Evolutionary conservation across 2,888 invertebrate genomes (phyloP).

Genomic region (Scaptomyza tumidula): DNA sequence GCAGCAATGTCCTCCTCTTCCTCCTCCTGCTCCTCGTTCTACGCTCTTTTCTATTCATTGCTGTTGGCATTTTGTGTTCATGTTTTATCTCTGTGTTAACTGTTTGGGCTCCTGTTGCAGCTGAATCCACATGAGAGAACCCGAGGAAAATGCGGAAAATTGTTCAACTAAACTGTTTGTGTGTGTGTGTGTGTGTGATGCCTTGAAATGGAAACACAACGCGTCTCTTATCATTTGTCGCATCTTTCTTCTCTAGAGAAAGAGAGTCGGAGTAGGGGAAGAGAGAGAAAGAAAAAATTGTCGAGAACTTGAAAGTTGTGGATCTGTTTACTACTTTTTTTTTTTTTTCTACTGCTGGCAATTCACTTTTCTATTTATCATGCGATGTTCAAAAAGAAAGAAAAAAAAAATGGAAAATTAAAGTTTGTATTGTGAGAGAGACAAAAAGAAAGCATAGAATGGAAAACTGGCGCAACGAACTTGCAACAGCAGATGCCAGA

Average conservation of each 20-base stretch:
- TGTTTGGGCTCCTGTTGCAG: conserved; percentile 54
- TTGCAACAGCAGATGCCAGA: neutral
- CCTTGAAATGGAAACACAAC: conserved; percentile 73
- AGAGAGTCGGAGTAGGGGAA: neutral
- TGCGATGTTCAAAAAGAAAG: conserved; percentile 41
- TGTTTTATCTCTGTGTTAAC: conserved; percentile 57
- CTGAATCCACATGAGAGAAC: conserved; percentile 19
- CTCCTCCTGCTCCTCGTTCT: conserved; percentile 5
- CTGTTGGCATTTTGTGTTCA: conserved; percentile 61
- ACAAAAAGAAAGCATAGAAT: conserved; percentile 55
- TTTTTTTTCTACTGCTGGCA: conserved; percentile 48
- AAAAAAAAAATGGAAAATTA: conserved; percentile 36
- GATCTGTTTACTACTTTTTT: conserved; percentile 30
- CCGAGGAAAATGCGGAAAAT: conserved; percentile 71
- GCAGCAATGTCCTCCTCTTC: conserved; percentile 16
- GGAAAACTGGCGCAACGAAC: conserved; percentile 52
- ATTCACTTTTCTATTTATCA: conserved; percentile 76
- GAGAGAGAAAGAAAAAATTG: neutral
- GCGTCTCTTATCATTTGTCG: conserved; percentile 67
- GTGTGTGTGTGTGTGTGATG: conserved; percentile 26
- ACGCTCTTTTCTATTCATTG: conserved; percentile 2
- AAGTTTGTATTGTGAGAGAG: conserved; percentile 48
- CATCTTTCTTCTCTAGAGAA: conserved; percentile 45
- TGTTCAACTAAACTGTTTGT: conserved; percentile 47
- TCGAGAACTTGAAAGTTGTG: conserved; percentile 51